Evolutionary conservation across 2,888 invertebrate species (phyloP).

Genomic region (Mimumesa dahlbomi): DNA sequence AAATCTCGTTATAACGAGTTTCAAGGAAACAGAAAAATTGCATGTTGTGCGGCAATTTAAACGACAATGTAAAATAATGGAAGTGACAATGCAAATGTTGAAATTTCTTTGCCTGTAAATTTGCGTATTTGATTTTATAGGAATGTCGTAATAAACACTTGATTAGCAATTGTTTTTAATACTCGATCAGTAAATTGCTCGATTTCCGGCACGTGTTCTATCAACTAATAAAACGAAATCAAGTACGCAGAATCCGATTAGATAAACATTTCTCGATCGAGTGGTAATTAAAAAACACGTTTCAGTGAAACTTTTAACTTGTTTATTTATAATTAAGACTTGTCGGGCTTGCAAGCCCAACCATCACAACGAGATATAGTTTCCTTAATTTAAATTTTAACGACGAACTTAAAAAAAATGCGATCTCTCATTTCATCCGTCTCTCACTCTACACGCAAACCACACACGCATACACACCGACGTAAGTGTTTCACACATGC

Average conservation of each 20-base stretch:
- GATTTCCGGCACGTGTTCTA: no score
- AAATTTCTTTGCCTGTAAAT: no score
- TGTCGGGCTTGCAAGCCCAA: constrained; percentile 64
- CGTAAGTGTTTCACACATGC: constrained; percentile 7
- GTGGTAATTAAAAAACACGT: no score
- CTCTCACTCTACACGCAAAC: constrained; percentile 38
- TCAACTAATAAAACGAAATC: neutral
- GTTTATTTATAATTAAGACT: constrained; percentile 73
- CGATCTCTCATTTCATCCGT: constrained; percentile 29
- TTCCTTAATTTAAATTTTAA: constrained; percentile 66
- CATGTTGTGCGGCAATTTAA: no score
- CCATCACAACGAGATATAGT: constrained; percentile 77
- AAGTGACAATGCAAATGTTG: no score
- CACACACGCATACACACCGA: constrained; percentile 20
- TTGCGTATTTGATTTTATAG: no score
- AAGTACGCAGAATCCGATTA: neutral
- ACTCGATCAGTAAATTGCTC: no score
- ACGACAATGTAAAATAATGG: no score
- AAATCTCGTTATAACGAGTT: no score
- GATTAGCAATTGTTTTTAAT: no score
- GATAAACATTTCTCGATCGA: neutral
- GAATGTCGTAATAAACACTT: no score
- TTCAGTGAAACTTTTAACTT: constrained; percentile 70
- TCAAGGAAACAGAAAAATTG: no score
- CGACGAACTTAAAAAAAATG: constrained; percentile 64